Conservation (phyloP, 2,888 invertebrate species). For the Trissonchulus latispiculum region DNA sequence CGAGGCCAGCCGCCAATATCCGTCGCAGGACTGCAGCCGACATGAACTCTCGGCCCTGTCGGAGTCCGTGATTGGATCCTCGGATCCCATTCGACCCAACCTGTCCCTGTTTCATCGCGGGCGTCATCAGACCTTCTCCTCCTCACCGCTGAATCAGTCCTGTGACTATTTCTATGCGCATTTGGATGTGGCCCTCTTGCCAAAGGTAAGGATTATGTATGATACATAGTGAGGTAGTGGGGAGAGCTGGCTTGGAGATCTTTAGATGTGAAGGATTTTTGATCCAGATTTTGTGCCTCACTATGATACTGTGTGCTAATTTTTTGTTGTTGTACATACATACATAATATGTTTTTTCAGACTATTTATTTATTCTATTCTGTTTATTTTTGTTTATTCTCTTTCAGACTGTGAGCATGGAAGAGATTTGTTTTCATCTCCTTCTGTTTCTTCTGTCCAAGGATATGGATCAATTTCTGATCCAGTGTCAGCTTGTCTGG, state of each 20-base stretch:
- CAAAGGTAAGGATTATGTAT: constrained; percentile 10
- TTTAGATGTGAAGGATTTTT: too few relatives aligned
- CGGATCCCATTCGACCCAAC: too few relatives aligned
- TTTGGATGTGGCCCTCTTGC: constrained; percentile 5
- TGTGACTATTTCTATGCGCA: constrained; percentile 15
- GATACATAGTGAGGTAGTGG: too few relatives aligned
- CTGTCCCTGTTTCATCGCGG: too few relatives aligned
- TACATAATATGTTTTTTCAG: too few relatives aligned
- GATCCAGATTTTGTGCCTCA: too few relatives aligned
- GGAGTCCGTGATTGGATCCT: neutral
- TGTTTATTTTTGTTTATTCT: too few relatives aligned
- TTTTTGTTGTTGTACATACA: too few relatives aligned
- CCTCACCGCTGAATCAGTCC: neutral
- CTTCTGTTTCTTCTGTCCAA: constrained; percentile 14
- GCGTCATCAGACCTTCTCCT: neutral
- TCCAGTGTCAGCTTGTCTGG: neutral
- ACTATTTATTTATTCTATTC: too few relatives aligned
- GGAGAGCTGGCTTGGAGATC: too few relatives aligned
- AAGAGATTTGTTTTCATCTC: constrained; percentile 12
- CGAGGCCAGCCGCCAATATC: neutral
- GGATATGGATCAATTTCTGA: constrained; percentile 2
- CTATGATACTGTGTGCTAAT: too few relatives aligned
- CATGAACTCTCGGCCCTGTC: neutral
- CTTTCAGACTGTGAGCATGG: constrained; percentile 16
- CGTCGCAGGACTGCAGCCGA: neutral